These are phyloP conservation scores for Cynodonichthys magdalenae DNA, from an alignment of 2,797 vertebrate genomes.

Conservation along the genomic window DNA sequence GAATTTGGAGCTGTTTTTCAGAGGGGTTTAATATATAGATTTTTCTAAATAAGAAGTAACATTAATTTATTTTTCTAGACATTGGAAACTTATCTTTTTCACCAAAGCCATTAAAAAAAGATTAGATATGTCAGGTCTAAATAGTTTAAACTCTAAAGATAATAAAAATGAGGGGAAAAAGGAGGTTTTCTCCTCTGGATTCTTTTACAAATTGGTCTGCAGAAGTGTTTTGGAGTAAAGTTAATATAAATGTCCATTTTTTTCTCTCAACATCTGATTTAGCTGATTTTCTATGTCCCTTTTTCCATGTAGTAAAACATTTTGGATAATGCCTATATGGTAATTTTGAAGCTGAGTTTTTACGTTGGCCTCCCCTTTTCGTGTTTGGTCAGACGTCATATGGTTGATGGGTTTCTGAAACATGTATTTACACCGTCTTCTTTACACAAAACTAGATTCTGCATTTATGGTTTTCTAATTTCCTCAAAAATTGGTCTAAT, in stretches of 20 bases:
- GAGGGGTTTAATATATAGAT: not conserved
- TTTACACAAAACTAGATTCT: conserved; percentile 10
- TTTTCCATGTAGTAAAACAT: conserved; percentile 27
- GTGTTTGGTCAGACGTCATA: conserved; percentile 30
- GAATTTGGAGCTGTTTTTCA: not conserved
- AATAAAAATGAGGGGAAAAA: not conserved
- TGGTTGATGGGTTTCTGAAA: conserved; percentile 23
- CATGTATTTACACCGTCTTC: conserved; percentile 3
- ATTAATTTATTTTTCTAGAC: not conserved
- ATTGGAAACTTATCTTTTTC: not conserved
- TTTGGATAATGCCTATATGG: conserved; percentile 8
- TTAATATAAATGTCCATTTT: not conserved
- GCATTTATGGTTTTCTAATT: conserved; percentile 34
- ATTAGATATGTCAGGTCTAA: not conserved
- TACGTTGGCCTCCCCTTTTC: conserved; percentile 48
- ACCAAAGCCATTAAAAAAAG: conserved; percentile 5
- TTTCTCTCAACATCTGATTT: not conserved
- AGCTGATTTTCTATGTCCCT: conserved; percentile 1
- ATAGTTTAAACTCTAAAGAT: not conserved
- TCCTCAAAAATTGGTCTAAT: conserved; percentile 28
- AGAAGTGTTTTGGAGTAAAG: not conserved
- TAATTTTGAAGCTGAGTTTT: conserved; percentile 46
- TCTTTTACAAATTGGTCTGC: conserved; percentile 2
- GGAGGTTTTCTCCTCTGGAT: not conserved
- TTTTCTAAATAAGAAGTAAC: conserved; percentile 2